Conservation (phyloP, 2,888 invertebrate genomes). For the Syrphus vitripennis region DNA sequence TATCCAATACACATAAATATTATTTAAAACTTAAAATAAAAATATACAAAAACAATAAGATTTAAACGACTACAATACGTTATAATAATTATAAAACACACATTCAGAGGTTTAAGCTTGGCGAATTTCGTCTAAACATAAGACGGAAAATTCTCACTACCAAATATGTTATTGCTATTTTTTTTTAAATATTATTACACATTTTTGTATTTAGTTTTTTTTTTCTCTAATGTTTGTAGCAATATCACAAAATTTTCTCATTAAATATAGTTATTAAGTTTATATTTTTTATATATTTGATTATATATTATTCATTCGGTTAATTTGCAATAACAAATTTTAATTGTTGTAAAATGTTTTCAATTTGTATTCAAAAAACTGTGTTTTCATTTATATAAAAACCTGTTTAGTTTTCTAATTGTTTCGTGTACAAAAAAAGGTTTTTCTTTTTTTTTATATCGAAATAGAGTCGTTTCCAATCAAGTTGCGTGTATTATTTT, state of each 20-base stretch:
- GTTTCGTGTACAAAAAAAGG: constrained; percentile 41
- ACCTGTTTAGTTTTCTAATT: constrained; percentile 20
- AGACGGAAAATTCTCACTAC: constrained; percentile 66
- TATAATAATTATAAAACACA: constrained; percentile 56
- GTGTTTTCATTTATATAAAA: constrained; percentile 43
- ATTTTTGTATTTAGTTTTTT: constrained; percentile 36
- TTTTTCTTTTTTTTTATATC: constrained; percentile 40
- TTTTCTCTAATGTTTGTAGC: constrained; percentile 70
- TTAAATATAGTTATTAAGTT: constrained; percentile 62
- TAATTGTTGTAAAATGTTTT: constrained; percentile 55
- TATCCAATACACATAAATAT: constrained; percentile 64
- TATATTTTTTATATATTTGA: constrained; percentile 45
- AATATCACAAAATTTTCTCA: constrained; percentile 73
- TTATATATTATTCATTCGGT: constrained; percentile 63
- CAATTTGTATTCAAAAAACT: constrained; percentile 57
- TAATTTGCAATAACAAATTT: constrained; percentile 63
- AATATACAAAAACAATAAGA: constrained; percentile 32
- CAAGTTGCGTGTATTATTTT: not conserved
- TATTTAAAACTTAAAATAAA: constrained; percentile 46
- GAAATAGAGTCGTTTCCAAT: constrained; percentile 37
- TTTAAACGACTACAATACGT: constrained; percentile 37
- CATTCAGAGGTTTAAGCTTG: constrained; percentile 68
- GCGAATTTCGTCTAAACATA: constrained; percentile 35
- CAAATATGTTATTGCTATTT: constrained; percentile 71
- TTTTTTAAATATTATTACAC: constrained; percentile 59